phyloP scores from a whole-genome alignment of 1,140 invertebrate species.

The Drosophila aff. region DNA sequence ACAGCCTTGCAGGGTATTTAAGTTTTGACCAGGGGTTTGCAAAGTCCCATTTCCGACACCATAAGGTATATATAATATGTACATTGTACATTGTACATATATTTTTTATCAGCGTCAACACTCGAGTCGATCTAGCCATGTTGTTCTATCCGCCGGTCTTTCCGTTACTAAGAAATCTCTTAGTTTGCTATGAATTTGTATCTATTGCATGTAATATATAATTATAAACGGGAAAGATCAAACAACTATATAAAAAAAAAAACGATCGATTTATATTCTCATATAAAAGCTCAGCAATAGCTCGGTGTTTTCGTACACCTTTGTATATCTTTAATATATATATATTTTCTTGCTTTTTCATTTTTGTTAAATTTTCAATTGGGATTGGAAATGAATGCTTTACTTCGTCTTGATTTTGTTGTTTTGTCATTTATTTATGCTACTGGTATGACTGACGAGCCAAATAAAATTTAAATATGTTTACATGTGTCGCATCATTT shows the following conservation, averaged over 20 bases:
- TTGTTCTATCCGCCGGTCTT: background rate
- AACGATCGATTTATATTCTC: too few species aligned
- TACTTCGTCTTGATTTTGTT: background rate
- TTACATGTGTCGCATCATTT: constrained; percentile 43
- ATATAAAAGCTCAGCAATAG: too few species aligned
- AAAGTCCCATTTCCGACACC: background rate
- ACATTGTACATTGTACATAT: background rate
- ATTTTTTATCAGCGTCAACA: background rate
- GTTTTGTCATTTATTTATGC: constrained; percentile 17
- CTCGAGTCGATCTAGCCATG: background rate
- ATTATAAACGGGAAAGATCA: too few species aligned
- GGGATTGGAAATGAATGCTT: constrained; percentile 10
- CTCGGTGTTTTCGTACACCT: background rate
- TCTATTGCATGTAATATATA: too few species aligned
- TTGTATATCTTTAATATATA: background rate
- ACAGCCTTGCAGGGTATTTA: background rate
- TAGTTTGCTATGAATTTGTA: background rate
- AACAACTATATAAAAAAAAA: too few species aligned
- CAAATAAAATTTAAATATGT: constrained; percentile 68
- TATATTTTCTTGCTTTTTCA: too few species aligned
- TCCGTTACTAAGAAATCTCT: background rate
- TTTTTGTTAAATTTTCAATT: constrained; percentile 3
- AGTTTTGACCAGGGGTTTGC: background rate
- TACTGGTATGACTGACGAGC: constrained; percentile 28
- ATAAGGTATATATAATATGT: background rate